These are phyloP conservation scores for Rallus crepitans DNA, from an alignment of 2,797 vertebrate genomes.

Conservation along the genomic window DNA sequence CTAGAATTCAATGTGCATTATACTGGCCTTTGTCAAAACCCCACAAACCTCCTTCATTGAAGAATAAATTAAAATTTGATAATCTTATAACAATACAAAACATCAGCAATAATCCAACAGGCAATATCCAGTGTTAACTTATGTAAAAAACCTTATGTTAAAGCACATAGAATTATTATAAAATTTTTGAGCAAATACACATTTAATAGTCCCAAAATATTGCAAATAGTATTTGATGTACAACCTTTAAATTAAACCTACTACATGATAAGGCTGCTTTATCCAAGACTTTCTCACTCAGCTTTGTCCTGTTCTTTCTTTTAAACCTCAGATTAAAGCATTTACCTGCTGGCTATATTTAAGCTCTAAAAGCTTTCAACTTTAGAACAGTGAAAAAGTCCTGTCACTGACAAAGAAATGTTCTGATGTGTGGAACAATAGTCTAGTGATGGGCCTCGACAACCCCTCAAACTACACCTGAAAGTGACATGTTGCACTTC, in stretches of 20 bases:
- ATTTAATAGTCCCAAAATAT: not conserved
- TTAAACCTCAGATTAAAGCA: not conserved
- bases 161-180: not conserved
- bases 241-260: not conserved
- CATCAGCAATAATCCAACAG: not conserved
- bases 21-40: not conserved
- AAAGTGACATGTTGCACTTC: not conserved
- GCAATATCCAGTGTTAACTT: not conserved
- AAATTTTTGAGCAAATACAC: not conserved
- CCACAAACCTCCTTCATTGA: not conserved
- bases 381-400: not conserved
- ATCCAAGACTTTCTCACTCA: not conserved
- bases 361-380: not conserved
- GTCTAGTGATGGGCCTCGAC: not conserved
- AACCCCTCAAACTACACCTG: not conserved
- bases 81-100: not conserved
- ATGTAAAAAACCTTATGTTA: not conserved
- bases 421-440: not conserved
- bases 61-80: not conserved
- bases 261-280: not conserved
- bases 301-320: not conserved
- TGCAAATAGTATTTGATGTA: not conserved
- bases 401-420: not conserved
- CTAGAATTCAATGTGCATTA: not conserved
- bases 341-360: not conserved